Evolutionary conservation across 2,113 vertebrate species (phyloP).

Genomic region (Ardeotis arabs): DNA sequence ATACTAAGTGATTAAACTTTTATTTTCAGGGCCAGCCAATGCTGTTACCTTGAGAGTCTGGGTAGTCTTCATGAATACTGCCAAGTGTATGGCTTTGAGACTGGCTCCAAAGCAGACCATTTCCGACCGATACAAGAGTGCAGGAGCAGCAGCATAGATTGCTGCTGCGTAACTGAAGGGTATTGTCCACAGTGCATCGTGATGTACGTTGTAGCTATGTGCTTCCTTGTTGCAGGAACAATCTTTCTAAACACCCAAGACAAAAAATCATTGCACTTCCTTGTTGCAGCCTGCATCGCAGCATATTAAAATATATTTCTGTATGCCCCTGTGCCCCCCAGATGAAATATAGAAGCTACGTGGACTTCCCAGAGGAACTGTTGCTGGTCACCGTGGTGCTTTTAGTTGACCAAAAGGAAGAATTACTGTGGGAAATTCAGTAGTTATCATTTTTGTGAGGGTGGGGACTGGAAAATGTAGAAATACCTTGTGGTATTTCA

Average conservation of each 20-base stretch:
- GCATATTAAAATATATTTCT: neutral
- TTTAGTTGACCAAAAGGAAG: neutral
- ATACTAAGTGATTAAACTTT: neutral
- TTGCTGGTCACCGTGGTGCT: neutral
- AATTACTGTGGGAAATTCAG: neutral
- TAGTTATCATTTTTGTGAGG: neutral
- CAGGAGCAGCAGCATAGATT: neutral
- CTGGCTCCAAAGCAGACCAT: neutral
- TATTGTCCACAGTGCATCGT: accelerated
- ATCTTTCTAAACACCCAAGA: neutral
- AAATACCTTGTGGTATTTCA: constrained; percentile 32
- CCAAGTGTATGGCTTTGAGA: neutral
- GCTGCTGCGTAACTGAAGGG: neutral
- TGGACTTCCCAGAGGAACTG: neutral
- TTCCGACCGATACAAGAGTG: neutral
- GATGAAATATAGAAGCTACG: neutral
- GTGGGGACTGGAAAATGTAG: constrained; percentile 39
- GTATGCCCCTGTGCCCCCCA: neutral
- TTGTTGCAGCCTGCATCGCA: neutral
- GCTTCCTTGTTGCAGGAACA: neutral
- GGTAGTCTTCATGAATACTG: neutral
- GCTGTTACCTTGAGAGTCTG: neutral
- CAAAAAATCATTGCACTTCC: neutral
- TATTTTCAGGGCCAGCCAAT: neutral
- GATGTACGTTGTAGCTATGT: accelerated